Evolutionary conservation across 2,888 invertebrate species (phyloP).

Genomic region (Ditylenchus weischeri): DNA sequence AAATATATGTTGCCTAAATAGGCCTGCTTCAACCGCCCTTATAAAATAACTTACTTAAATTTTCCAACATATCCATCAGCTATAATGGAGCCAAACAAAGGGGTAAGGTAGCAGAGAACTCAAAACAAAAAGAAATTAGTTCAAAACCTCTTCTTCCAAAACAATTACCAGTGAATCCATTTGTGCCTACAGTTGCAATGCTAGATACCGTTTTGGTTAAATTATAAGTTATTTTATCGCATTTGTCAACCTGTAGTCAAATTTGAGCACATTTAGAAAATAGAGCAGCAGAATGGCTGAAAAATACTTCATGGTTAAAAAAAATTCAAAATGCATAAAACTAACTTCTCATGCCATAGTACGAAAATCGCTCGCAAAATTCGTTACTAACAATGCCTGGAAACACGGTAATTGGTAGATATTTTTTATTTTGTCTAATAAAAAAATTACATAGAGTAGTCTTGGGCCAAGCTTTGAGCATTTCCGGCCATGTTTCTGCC

Average conservation of each 20-base stretch:
- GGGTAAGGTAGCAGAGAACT: conserved; percentile 85
- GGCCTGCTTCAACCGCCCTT: no score
- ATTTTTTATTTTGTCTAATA: no score
- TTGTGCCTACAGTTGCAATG: conserved; percentile 65
- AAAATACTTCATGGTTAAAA: conserved; percentile 34
- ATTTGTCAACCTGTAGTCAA: not conserved
- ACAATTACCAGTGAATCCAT: conserved; percentile 64
- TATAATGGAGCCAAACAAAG: conserved; percentile 83
- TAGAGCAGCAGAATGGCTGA: conserved; percentile 86
- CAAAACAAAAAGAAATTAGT: conserved; percentile 48
- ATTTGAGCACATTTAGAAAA: conserved; percentile 73
- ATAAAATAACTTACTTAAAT: conserved; percentile 66
- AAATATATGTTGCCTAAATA: no score
- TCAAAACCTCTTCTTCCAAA: not conserved
- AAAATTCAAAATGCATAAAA: conserved; percentile 1
- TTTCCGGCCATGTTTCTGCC: conserved; percentile 31
- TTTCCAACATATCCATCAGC: conserved; percentile 90
- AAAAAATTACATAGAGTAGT: conserved; percentile 52
- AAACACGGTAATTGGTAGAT: no score
- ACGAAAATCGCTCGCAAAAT: conserved; percentile 94
- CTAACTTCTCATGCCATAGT: conserved; percentile 89
- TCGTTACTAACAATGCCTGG: conserved; percentile 81
- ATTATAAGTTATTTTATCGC: conserved; percentile 74
- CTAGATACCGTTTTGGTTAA: conserved; percentile 66
- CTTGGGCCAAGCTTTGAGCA: conserved; percentile 48